Evolutionary conservation across 2,797 vertebrate species (phyloP).

Genomic region (Propithecus perrieri): DNA sequence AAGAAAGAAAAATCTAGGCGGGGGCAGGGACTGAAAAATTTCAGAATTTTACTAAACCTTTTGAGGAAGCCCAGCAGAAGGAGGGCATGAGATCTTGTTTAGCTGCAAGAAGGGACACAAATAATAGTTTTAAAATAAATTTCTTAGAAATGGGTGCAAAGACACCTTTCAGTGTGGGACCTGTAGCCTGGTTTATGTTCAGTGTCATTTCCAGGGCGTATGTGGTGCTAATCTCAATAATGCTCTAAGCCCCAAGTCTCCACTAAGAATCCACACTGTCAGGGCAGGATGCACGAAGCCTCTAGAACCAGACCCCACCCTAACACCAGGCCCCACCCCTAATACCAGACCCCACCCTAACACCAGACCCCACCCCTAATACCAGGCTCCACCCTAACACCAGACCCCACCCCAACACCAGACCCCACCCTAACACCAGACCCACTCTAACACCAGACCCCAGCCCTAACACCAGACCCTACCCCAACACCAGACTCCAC

Average conservation of each 20-base stretch:
- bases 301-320: accelerated
- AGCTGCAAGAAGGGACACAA: neutral
- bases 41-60: neutral
- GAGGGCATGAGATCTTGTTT: neutral
- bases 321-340: too few species aligned
- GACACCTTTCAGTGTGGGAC: neutral
- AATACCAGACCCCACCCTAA: neutral
- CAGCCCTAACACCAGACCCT: too few species aligned
- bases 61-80: neutral
- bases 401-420: too few species aligned
- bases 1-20: neutral
- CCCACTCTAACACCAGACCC: too few species aligned
- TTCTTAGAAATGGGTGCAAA: neutral
- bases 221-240: accelerated
- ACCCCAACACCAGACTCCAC: too few species aligned
- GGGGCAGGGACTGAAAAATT: neutral
- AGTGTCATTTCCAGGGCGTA: neutral
- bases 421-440: too few species aligned
- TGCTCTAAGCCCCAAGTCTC: accelerated
- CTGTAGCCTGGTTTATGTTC: neutral
- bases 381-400: too few species aligned
- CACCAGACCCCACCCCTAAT: too few species aligned
- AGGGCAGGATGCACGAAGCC: neutral
- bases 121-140: neutral
- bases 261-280: neutral